Conservation (phyloP, 2,888 invertebrate species). For the Gymnocheta viridis region DNA sequence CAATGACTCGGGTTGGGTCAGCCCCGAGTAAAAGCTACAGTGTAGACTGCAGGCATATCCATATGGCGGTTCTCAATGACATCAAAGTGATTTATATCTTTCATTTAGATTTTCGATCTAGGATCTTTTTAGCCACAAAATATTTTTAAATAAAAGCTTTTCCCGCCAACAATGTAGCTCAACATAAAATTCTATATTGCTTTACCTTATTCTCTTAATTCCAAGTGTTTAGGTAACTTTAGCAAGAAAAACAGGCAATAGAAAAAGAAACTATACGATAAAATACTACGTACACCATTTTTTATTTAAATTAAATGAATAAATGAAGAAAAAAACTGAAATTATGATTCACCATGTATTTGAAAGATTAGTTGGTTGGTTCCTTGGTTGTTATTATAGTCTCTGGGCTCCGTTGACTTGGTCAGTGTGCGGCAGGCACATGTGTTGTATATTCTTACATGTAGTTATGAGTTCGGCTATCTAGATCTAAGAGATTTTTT, state of each 20-base stretch:
- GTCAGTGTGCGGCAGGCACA: slow-evolving; percentile 15
- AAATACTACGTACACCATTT: slow-evolving; percentile 16
- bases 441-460: slow-evolving; percentile 20
- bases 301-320: slow-evolving; percentile 62
- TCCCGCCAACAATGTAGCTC: neutral
- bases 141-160: no score
- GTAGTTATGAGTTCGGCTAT: slow-evolving; percentile 49
- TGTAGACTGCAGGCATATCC: no score
- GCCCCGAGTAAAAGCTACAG: no score
- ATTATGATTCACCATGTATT: slow-evolving; percentile 57
- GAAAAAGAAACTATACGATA: slow-evolving; percentile 27
- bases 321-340: slow-evolving; percentile 40
- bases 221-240: neutral
- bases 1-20: no score
- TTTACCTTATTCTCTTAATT: neutral
- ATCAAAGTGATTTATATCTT: no score
- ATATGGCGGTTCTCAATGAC: no score
- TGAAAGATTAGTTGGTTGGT: slow-evolving; percentile 29
- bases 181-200: neutral
- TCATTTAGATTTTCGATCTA: no score
- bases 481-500: slow-evolving; percentile 50
- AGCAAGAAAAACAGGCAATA: neutral
- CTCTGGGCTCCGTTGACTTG: neutral
- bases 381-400: neutral
- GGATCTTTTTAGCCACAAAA: no score